Conservation (phyloP, 2,113 vertebrate genomes). For the Gallinago media region DNA sequence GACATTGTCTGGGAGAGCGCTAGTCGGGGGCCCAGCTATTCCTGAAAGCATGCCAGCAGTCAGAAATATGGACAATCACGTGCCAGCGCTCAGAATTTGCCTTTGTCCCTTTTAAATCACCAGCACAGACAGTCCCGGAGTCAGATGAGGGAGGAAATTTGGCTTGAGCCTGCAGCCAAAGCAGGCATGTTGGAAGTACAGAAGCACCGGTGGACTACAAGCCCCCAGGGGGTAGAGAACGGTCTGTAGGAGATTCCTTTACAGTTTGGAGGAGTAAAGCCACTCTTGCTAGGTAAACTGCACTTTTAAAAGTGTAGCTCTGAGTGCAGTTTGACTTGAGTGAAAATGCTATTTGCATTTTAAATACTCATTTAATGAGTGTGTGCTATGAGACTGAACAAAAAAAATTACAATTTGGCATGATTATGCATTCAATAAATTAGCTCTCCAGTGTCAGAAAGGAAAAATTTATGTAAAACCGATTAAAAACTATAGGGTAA, state of each 20-base stretch:
- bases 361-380: background rate
- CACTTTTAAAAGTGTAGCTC: background rate
- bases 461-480: background rate
- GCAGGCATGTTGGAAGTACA: background rate
- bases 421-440: background rate
- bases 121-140: background rate
- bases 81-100: background rate
- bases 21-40: background rate
- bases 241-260: background rate
- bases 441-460: background rate
- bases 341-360: background rate
- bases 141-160: background rate
- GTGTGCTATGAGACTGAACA: background rate
- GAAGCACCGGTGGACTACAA: background rate
- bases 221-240: background rate
- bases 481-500: background rate
- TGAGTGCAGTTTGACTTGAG: background rate
- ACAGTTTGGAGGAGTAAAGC: background rate
- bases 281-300: background rate
- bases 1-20: background rate
- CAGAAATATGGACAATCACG: background rate
- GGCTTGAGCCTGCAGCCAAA: background rate
- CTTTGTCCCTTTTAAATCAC: background rate
- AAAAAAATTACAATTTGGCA: background rate
- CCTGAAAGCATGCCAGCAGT: background rate